phyloP scores from a whole-genome alignment of 2,797 vertebrate species.

The Oreonectes daqikongensis region DNA sequence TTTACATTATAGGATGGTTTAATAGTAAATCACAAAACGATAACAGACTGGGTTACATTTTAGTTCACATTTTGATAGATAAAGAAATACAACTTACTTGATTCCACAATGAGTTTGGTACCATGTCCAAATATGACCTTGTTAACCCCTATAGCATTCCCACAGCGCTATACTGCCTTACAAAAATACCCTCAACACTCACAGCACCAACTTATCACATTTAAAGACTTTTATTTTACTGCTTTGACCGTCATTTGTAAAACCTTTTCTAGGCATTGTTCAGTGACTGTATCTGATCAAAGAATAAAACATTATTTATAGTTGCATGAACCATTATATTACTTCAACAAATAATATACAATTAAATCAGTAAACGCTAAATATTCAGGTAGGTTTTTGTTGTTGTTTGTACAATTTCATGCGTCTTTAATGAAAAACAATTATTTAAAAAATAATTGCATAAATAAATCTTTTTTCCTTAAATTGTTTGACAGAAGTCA shows the following conservation, averaged over 20 bases:
- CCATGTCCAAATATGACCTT: slow-evolving; percentile 52
- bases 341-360: too few species aligned
- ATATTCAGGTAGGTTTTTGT: background rate
- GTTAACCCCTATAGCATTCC: slow-evolving; percentile 34
- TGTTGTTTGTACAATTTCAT: background rate
- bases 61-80: background rate
- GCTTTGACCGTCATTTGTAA: background rate
- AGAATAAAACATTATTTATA: too few species aligned
- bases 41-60: too few species aligned
- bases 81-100: slow-evolving; percentile 41
- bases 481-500: background rate
- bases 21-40: too few species aligned
- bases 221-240: background rate
- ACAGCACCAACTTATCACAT: background rate
- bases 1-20: too few species aligned
- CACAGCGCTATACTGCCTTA: slow-evolving; percentile 8
- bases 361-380: too few species aligned
- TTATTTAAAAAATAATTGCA: too few species aligned
- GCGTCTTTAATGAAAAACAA: too few species aligned
- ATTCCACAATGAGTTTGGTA: slow-evolving; percentile 44
- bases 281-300: background rate
- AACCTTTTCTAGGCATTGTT: background rate
- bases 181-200: slow-evolving; percentile 21
- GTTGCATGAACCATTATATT: too few species aligned
- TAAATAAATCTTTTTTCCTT: background rate